phyloP scores from a whole-genome alignment of 2,797 vertebrate genomes.

The Clarias fuscus region DNA sequence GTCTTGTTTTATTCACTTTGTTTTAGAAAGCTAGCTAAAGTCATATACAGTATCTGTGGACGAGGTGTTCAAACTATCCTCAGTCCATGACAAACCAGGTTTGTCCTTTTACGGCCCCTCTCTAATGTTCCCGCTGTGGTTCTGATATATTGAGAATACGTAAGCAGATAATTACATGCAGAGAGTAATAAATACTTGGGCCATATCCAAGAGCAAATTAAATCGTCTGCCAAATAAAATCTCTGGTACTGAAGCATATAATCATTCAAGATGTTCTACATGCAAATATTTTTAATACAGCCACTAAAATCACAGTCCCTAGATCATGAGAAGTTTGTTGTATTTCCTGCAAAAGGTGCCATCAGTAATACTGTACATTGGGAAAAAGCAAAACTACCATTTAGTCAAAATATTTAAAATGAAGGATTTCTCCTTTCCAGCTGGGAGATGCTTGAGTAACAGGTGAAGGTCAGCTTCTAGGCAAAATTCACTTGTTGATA shows the following conservation, averaged over 20 bases:
- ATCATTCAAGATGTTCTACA: conserved; percentile 6
- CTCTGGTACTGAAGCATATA: background rate
- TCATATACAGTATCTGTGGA: background rate
- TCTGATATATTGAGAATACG: background rate
- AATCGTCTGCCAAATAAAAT: background rate
- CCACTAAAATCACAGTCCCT: background rate
- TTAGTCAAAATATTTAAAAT: background rate
- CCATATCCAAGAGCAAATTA: background rate
- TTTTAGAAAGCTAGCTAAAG: background rate
- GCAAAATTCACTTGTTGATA: too few species aligned
- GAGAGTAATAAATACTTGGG: background rate
- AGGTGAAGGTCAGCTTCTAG: background rate
- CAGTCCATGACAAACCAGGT: background rate
- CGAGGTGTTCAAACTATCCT: background rate
- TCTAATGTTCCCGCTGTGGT: background rate
- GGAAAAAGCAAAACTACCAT: background rate
- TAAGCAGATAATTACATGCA: background rate
- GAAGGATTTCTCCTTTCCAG: background rate
- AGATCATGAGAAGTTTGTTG: background rate
- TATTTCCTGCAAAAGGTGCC: background rate
- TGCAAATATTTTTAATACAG: background rate
- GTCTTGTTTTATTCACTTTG: background rate
- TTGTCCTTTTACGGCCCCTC: background rate
- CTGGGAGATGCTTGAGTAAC: too few species aligned
- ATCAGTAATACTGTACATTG: background rate